phyloP scores from a whole-genome alignment of 2,113 vertebrate species.

The Podarcis raffonei region DNA sequence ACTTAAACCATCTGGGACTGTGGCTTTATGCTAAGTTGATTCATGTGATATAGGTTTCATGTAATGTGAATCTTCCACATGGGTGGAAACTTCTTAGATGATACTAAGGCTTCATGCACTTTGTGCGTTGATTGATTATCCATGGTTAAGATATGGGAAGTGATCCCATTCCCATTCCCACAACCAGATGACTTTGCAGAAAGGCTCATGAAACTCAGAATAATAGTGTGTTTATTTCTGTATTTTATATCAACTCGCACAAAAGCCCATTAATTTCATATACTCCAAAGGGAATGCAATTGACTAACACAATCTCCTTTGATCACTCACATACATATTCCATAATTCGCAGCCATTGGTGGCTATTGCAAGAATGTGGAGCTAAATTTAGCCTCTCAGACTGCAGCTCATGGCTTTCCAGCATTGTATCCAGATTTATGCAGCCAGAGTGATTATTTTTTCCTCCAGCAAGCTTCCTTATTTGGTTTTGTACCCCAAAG shows the following conservation, averaged over 20 bases:
- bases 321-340: not conserved
- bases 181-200: constrained; percentile 15
- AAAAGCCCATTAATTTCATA: not conserved
- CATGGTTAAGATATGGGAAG: constrained; percentile 31
- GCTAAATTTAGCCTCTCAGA: too few species aligned
- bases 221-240: not conserved
- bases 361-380: not conserved
- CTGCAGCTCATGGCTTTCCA: not conserved
- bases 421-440: not conserved
- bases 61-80: constrained; percentile 5
- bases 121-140: not conserved
- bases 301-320: not conserved
- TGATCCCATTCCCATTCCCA: not conserved
- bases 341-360: not conserved
- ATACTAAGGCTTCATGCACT: not conserved
- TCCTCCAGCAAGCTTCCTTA: not conserved
- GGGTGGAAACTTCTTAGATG: not conserved
- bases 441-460: not conserved
- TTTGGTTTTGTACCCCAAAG: not conserved
- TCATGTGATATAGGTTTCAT: not conserved
- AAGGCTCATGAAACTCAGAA: constrained; percentile 8
- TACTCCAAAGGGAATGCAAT: not conserved
- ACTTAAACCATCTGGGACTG: constrained; percentile 6
- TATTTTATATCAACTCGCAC: not conserved
- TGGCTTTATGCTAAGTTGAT: not conserved